These are phyloP conservation scores for Umimayanthus kanabou DNA, from an alignment of 92 coral and sea anemone species.

Conservation along the genomic window DNA sequence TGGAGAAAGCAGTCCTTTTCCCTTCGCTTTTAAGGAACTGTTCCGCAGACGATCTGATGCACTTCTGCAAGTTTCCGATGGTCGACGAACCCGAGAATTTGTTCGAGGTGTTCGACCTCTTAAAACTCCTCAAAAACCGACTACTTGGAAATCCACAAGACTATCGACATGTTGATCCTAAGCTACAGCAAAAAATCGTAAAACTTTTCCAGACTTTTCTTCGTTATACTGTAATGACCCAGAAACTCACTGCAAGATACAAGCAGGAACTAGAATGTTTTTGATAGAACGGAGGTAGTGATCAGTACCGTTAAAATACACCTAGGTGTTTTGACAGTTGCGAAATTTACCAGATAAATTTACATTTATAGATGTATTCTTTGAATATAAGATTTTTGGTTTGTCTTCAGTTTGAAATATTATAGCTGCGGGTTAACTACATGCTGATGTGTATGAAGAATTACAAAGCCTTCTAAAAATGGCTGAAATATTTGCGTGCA, in stretches of 20 bases:
- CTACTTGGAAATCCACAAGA: conserved; percentile 63
- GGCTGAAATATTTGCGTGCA: background rate
- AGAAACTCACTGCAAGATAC: conserved; percentile 68
- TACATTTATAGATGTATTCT: too few relatives aligned
- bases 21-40: conserved; percentile 73
- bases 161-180: conserved; percentile 53
- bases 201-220: conserved; percentile 58
- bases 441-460: background rate
- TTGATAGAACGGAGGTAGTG: conserved; percentile 16
- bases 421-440: background rate
- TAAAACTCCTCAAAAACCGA: conserved; percentile 66
- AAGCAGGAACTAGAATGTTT: conserved; percentile 73
- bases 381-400: too few relatives aligned
- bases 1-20: conserved; percentile 83
- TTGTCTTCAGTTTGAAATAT: too few relatives aligned
- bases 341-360: too few relatives aligned
- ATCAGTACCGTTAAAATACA: background rate
- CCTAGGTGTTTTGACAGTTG: too few relatives aligned
- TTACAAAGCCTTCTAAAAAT: too few relatives aligned
- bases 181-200: conserved; percentile 64
- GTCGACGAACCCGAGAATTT: conserved; percentile 45
- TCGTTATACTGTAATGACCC: conserved; percentile 58
- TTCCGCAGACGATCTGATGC: conserved; percentile 48
- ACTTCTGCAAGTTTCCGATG: conserved; percentile 33
- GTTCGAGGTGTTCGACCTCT: conserved; percentile 63